Evolutionary conservation across 2,113 vertebrate genomes (phyloP).

Genomic region (Thalassarche chlororhynchos): DNA sequence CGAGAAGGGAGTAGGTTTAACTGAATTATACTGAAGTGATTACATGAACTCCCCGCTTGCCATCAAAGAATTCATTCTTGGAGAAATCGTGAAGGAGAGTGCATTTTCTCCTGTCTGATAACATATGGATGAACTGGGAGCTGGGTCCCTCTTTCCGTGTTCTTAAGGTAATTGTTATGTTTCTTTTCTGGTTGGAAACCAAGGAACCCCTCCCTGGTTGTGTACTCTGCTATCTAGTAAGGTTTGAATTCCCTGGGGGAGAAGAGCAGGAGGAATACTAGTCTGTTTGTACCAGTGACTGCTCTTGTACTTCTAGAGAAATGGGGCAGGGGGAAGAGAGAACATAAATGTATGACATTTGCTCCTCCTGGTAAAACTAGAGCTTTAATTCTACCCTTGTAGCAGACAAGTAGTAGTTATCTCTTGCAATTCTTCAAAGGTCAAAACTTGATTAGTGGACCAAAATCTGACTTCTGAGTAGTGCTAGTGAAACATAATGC

Average conservation of each 20-base stretch:
- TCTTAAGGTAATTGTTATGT: background rate
- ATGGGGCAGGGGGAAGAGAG: background rate
- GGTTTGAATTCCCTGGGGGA: background rate
- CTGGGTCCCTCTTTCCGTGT: background rate
- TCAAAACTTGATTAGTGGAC: background rate
- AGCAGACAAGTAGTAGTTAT: background rate
- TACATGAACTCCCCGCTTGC: background rate
- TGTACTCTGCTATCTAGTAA: background rate
- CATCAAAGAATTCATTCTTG: background rate
- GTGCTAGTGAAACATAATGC: background rate
- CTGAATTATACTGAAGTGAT: background rate
- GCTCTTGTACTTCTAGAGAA: background rate
- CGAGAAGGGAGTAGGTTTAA: background rate
- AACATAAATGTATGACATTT: background rate
- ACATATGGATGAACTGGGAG: background rate
- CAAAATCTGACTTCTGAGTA: background rate
- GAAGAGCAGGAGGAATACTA: background rate
- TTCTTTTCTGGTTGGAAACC: background rate
- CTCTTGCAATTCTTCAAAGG: background rate
- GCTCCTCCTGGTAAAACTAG: background rate
- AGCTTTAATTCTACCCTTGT: background rate
- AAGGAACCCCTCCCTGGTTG: background rate
- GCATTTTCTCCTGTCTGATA: background rate
- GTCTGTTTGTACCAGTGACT: background rate
- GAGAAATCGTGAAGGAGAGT: background rate